A percentile compares a stretch with the other conserved stretches of the same genome.
phyloP scores from a whole-genome alignment of 2,113 vertebrate species.

The Leptocoma aspasia region DNA sequence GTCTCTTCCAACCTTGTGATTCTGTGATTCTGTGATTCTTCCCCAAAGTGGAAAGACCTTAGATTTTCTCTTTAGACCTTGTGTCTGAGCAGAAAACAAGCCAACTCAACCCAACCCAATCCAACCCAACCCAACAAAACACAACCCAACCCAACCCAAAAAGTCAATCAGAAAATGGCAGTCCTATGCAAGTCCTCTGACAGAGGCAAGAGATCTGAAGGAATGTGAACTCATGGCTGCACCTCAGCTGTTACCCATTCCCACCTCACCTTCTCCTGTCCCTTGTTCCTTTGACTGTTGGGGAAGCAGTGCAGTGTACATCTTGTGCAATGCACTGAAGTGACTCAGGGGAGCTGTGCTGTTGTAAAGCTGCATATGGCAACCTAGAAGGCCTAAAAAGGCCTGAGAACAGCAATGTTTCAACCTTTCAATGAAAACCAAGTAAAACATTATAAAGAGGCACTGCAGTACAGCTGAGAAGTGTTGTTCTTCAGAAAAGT shows the following conservation, averaged over 20 bases:
- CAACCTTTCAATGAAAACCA: not conserved
- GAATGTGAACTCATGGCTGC: not conserved
- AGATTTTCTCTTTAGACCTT: not conserved
- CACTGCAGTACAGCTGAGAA: not conserved
- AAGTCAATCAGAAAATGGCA: not conserved
- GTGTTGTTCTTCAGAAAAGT: not conserved
- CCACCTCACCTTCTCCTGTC: not conserved
- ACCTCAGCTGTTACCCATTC: not conserved
- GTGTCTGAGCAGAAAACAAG: fast-evolving
- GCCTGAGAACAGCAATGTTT: fast-evolving
- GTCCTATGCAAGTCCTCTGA: not conserved
- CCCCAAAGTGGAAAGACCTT: not conserved
- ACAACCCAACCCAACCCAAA: not conserved
- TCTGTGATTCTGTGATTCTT: too few species aligned
- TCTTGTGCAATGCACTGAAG: not conserved
- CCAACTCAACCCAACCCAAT: not conserved
- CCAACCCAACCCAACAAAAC: not conserved
- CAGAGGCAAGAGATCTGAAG: not conserved
- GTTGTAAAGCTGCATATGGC: not conserved
- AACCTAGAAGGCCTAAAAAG: not conserved
- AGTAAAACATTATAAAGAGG: not conserved
- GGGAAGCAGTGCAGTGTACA: not conserved
- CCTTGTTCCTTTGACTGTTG: not conserved
- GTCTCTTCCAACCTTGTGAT: too few species aligned
- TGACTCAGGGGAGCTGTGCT: not conserved